Base-by-base conservation (phyloP, 1,140 invertebrate genomes). In the Tetramorium simillimum region DNA sequence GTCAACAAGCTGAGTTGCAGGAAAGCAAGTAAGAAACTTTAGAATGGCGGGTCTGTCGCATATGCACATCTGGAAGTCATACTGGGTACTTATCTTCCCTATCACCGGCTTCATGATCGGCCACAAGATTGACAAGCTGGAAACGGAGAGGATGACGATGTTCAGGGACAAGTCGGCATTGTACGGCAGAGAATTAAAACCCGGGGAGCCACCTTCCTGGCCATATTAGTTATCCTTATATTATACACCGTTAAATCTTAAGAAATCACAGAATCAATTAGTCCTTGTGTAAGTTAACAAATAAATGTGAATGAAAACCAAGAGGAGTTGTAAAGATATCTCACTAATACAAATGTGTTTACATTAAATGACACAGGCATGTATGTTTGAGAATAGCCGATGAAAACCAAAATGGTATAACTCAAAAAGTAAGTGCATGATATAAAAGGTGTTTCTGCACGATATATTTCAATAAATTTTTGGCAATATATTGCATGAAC, bases 141-240 rank as follows among this genome's bases (percentile, higher is more conserved):
- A 98, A 95, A 96, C 96, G 12, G 93, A 96, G 56, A 96, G 97
- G 58, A 96, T 98, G 96, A 96, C 96, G 0, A 93, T 93, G 49
- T 98, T 97, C 93, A 96, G 97, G 85, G 98, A 98, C 91, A 98
- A 97, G 93, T 97, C 97, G 92, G 96, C 96, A 37, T 93, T 98
- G 6, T 98, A 97, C 94, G 97, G 97, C 18, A 95, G 96, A 82
- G 94, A 93, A 67, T 94, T 96, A 0, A 96, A 96, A 89, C 96
- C 96, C 87, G 97, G 96, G 12, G 96, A 97, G 90, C 92, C 94
- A 87, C 97, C 97, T 81, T 96, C 97, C 51, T 98, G 97, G 97
- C 96, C 91, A 53, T 90, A 90, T 43, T 78, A 56, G 62, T 49
- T 67, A 21, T 33, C 1, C 21, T 6, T 7, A 53, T 58, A 51